Percentiles rank a stretch among this genome's conserved stretches.
Evolutionary conservation across 1,140 invertebrate genomes (phyloP).

Genomic region (Myzus persicae): DNA sequence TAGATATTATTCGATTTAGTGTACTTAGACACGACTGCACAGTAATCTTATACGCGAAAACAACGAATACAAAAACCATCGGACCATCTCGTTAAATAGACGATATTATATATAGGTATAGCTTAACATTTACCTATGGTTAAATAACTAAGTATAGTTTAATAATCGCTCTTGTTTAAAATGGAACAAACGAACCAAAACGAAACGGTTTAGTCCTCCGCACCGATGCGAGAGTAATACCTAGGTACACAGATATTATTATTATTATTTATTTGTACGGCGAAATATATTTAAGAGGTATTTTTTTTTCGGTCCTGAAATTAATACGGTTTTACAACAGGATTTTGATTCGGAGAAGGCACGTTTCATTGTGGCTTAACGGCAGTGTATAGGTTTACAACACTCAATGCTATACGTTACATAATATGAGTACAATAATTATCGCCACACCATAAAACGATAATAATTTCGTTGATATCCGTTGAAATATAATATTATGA

Average conservation of each 20-base stretch:
- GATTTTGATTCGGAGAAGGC: neutral
- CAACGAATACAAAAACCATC: slow-evolving; percentile 1
- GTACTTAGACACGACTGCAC: neutral
- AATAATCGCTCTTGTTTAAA: neutral
- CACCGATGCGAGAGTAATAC: neutral
- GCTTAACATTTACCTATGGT: neutral
- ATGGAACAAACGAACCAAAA: slow-evolving; percentile 6
- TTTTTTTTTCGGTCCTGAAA: slow-evolving; percentile 9
- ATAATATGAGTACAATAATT: neutral
- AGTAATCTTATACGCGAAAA: neutral
- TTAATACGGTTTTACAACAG: slow-evolving; percentile 13
- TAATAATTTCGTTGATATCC: neutral
- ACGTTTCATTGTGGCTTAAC: slow-evolving; percentile 15
- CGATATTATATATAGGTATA: too few relatives aligned
- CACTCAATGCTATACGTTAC: neutral
- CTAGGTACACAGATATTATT: neutral
- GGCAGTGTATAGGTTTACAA: neutral
- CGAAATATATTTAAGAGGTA: neutral
- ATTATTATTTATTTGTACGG: neutral
- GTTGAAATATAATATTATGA: neutral
- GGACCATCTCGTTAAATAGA: slow-evolving; percentile 6
- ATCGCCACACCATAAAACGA: neutral
- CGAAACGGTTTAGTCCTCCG: neutral
- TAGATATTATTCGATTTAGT: neutral
- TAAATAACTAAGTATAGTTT: neutral